Conservation (phyloP, 2,113 vertebrate species). For the Verasper variegatus region DNA sequence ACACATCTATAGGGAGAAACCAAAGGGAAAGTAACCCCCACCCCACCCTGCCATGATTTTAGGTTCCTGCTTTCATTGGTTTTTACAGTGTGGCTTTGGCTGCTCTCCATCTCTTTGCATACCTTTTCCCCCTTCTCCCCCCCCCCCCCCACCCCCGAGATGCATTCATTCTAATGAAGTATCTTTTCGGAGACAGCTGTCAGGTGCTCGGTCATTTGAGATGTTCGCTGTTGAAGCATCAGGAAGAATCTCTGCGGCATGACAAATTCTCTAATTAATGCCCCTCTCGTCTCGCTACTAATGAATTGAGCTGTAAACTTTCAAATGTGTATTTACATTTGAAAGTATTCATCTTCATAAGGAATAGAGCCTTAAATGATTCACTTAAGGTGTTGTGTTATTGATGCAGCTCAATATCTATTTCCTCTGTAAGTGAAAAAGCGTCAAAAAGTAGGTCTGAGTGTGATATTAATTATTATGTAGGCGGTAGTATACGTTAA, state of each 20-base stretch:
- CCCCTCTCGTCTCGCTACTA: slow-evolving; percentile 37
- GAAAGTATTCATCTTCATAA: slow-evolving; percentile 35
- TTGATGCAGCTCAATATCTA: slow-evolving; percentile 38
- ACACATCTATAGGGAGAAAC: slow-evolving; percentile 62
- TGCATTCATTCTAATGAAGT: slow-evolving; percentile 49
- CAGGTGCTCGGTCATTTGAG: slow-evolving; percentile 63
- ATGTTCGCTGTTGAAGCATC: slow-evolving; percentile 50
- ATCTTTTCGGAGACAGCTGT: slow-evolving; percentile 56
- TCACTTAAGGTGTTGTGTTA: slow-evolving; percentile 51
- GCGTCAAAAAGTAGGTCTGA: neutral
- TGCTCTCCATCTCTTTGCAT: slow-evolving; percentile 36
- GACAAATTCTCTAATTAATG: slow-evolving; percentile 51
- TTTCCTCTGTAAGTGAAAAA: slow-evolving; percentile 23
- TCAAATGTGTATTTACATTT: slow-evolving; percentile 39
- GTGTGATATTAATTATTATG: slow-evolving; percentile 4
- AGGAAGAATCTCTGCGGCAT: slow-evolving; percentile 33
- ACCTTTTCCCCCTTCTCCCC: slow-evolving; percentile 11
- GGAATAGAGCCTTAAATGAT: slow-evolving; percentile 36
- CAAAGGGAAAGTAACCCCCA: slow-evolving; percentile 42
- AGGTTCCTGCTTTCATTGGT: slow-evolving; percentile 11
- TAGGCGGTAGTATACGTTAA: neutral
- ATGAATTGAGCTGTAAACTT: slow-evolving; percentile 51
- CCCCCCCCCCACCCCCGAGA: slow-evolving; percentile 30
- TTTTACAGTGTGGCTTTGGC: slow-evolving; percentile 16
- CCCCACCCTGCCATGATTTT: slow-evolving; percentile 1